A percentile compares a stretch with the other conserved stretches of the same genome.
Conservation (phyloP, 2,113 vertebrate species). For the Podarcis muralis region DNA sequence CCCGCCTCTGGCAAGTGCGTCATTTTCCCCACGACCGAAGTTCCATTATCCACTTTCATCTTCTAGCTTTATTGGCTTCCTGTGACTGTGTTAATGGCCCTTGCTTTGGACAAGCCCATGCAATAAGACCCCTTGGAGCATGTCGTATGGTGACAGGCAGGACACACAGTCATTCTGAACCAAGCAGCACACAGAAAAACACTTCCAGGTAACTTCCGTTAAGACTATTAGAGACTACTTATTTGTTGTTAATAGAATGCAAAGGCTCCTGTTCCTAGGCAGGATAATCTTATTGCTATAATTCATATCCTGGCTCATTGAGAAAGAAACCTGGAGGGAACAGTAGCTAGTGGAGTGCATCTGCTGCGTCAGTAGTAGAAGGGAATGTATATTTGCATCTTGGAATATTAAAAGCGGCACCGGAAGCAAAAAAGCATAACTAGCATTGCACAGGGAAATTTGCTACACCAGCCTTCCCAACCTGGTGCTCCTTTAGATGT, state of each 20-base stretch:
- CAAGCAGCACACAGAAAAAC: background rate
- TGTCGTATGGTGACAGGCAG: background rate
- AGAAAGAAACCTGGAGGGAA: background rate
- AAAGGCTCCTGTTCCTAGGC: background rate
- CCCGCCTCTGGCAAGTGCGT: background rate
- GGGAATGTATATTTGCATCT: background rate
- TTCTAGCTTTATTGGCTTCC: slow-evolving; percentile 16
- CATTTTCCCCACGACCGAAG: background rate
- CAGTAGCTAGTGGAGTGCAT: background rate
- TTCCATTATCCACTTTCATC: background rate
- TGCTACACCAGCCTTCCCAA: background rate
- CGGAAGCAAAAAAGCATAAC: background rate
- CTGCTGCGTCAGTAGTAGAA: background rate
- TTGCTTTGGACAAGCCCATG: slow-evolving; percentile 14
- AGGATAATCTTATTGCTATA: background rate
- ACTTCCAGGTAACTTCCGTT: background rate
- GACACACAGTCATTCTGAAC: background rate
- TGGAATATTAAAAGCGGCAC: background rate
- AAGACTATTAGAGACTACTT: background rate
- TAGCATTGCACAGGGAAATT: background rate
- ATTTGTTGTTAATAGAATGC: background rate
- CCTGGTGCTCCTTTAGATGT: too few species aligned
- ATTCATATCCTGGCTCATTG: background rate
- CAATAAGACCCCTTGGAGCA: background rate
- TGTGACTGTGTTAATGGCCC: slow-evolving; percentile 1